Conservation (phyloP, 2,113 vertebrate species). For the Struthidea cinerea region DNA sequence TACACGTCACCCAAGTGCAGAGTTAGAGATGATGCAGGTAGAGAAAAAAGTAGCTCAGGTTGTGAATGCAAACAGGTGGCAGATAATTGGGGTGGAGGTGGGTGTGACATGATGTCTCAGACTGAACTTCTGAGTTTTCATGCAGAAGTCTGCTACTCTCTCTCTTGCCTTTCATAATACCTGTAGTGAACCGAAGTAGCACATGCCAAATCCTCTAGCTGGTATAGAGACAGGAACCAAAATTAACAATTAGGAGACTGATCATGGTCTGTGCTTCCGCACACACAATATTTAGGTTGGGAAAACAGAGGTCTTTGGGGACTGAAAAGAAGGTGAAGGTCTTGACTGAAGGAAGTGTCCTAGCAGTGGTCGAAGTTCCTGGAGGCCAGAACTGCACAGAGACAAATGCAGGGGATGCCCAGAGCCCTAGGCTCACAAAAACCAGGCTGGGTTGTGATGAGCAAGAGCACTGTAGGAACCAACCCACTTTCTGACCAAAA, state of each 20-base stretch:
- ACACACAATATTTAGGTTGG: background rate
- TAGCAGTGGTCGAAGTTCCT: background rate
- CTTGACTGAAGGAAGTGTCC: background rate
- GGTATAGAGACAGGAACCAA: background rate
- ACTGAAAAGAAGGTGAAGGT: background rate
- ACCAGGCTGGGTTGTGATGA: background rate
- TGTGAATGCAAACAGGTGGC: background rate
- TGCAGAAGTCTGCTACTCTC: background rate
- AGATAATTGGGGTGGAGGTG: background rate
- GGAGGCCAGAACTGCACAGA: background rate
- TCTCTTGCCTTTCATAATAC: background rate
- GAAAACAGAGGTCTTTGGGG: background rate
- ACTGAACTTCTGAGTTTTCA: background rate
- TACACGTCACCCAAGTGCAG: background rate
- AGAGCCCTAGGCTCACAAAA: background rate
- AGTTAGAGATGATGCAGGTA: background rate
- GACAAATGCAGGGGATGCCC: background rate
- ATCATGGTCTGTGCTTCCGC: background rate
- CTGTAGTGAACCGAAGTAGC: background rate
- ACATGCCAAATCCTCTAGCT: background rate
- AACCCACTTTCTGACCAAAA: background rate
- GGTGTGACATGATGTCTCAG: background rate
- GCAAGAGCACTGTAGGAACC: background rate
- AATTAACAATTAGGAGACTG: background rate
- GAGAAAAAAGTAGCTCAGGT: background rate